Evolutionary conservation across 2,113 vertebrate species (phyloP).

Genomic region (Lepus timidus): DNA sequence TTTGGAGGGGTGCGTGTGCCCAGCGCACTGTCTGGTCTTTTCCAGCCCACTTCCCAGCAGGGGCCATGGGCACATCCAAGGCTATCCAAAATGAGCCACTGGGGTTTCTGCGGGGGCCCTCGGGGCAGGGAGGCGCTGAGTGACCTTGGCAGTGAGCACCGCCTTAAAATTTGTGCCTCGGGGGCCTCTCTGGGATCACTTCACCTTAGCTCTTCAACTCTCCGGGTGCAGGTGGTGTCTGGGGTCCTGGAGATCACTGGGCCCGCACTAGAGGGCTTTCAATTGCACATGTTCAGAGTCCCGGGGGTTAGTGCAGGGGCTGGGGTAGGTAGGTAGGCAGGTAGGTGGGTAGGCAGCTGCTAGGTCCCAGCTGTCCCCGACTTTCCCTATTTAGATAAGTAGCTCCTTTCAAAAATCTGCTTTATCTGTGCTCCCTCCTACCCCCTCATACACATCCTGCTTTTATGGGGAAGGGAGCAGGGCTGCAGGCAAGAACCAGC

Average conservation of each 20-base stretch:
- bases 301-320: background rate
- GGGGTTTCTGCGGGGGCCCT: background rate
- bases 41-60: background rate
- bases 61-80: fast-evolving
- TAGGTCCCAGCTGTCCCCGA: background rate
- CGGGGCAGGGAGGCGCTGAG: background rate
- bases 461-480: background rate
- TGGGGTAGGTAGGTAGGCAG: background rate
- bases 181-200: background rate
- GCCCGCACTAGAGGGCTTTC: background rate
- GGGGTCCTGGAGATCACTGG: background rate
- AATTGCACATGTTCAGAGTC: background rate
- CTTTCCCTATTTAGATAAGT: background rate
- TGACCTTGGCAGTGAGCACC: fast-evolving
- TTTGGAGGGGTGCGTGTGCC: background rate
- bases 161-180: background rate
- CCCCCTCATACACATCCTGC: background rate
- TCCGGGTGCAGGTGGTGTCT: background rate
- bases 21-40: background rate
- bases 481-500: background rate
- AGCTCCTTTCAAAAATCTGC: background rate
- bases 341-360: background rate
- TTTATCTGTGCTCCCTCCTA: background rate
- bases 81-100: background rate
- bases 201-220: background rate